phyloP scores from a whole-genome alignment of 2,797 vertebrate species.

The Tapera naevia region DNA sequence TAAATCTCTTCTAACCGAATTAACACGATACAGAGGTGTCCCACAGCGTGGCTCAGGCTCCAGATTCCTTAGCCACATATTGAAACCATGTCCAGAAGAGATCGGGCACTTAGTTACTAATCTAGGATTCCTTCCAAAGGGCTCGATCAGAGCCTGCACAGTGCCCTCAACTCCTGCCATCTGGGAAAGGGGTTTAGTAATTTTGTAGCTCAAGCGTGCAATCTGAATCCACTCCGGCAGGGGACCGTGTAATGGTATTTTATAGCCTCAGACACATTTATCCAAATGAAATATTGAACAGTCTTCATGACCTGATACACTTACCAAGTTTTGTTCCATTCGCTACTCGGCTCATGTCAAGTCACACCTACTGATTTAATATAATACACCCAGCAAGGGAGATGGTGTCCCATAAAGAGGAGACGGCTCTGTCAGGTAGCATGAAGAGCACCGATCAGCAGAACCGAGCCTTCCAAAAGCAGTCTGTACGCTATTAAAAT shows the following conservation, averaged over 20 bases:
- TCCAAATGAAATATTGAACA: not conserved
- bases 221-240: not conserved
- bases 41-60: accelerated
- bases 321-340: not conserved
- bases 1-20: not conserved
- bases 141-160: not conserved
- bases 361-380: not conserved
- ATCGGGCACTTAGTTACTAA: not conserved
- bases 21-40: accelerated
- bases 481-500: not conserved
- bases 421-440: not conserved
- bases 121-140: not conserved
- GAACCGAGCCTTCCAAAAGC: not conserved
- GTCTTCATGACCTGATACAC: not conserved
- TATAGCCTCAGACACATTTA: not conserved
- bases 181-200: not conserved
- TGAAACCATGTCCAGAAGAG: not conserved
- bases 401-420: not conserved
- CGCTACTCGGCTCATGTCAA: not conserved
- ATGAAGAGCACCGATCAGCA: not conserved
- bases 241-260: not conserved
- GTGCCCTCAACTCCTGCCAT: not conserved
- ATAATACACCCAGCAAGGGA: not conserved
- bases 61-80: not conserved
- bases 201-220: not conserved